These are phyloP conservation scores for Sericinus montela DNA, from an alignment of 2,888 invertebrate genomes.

Conservation along the genomic window DNA sequence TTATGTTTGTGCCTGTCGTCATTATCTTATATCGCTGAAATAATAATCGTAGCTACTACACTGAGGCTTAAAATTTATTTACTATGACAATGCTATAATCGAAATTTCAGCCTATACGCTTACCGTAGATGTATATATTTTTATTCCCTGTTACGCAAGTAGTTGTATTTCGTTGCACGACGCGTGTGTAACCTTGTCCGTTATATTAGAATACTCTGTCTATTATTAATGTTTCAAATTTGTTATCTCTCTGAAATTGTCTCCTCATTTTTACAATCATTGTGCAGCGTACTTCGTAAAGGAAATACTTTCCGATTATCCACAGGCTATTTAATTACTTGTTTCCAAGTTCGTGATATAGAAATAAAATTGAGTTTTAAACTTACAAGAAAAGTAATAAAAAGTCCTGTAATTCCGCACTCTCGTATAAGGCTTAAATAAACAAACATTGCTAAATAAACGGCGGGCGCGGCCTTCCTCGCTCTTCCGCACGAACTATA, in stretches of 20 bases:
- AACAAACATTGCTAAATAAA: constrained; percentile 44
- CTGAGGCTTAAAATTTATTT: too few species aligned
- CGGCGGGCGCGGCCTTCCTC: constrained; percentile 51
- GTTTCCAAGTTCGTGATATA: not conserved
- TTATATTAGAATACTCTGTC: not conserved
- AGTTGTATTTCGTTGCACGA: not conserved
- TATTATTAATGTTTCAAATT: constrained; percentile 6
- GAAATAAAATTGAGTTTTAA: constrained; percentile 3
- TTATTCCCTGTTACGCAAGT: not conserved
- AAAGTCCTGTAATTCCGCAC: constrained; percentile 27
- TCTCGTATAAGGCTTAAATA: constrained; percentile 40
- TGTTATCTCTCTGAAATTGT: too few species aligned
- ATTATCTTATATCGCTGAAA: too few species aligned
- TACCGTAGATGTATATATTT: not conserved
- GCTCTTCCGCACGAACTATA: constrained; percentile 68
- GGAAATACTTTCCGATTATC: constrained; percentile 9
- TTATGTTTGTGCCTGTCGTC: not conserved
- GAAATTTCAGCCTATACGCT: constrained; percentile 4
- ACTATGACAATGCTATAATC: constrained; percentile 5
- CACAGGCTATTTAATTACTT: not conserved
- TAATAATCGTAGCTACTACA: too few species aligned
- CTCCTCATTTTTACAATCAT: not conserved
- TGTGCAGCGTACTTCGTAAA: not conserved
- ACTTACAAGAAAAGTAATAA: constrained; percentile 3
- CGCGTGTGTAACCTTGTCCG: constrained; percentile 7